These are phyloP conservation scores for Hyles euphorbiae DNA, from an alignment of 1,140 invertebrate genomes.

Conservation along the genomic window DNA sequence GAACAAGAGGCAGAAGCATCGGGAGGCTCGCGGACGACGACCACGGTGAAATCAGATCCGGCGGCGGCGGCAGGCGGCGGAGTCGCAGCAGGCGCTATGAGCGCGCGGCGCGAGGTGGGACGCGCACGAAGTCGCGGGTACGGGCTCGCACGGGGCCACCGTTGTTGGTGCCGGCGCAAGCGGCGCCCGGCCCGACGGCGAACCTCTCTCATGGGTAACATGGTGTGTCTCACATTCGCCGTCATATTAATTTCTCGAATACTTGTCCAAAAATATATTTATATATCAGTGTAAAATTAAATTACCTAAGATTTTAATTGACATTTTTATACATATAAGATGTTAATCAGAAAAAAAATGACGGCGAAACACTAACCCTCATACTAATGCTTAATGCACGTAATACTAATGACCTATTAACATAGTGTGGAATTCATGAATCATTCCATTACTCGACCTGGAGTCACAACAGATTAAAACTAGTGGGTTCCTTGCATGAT, in stretches of 20 bases:
- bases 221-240: slow-evolving; percentile 59
- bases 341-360: slow-evolving; percentile 6
- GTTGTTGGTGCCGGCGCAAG: slow-evolving; percentile 62
- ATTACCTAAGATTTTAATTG: neutral
- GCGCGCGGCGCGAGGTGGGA: slow-evolving; percentile 44
- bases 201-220: slow-evolving; percentile 67
- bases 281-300: neutral
- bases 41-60: slow-evolving; percentile 14
- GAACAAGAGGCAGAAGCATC: slow-evolving; percentile 30
- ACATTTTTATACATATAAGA: neutral
- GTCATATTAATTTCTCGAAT: slow-evolving; percentile 45
- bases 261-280: neutral
- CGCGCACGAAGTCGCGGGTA: slow-evolving; percentile 54
- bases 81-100: slow-evolving; percentile 18
- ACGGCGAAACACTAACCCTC: slow-evolving; percentile 56
- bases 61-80: slow-evolving; percentile 20
- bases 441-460: no score
- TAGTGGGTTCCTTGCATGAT: no score
- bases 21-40: slow-evolving; percentile 11
- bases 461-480: no score
- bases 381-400: slow-evolving; percentile 63
- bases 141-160: slow-evolving; percentile 51
- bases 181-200: slow-evolving; percentile 60
- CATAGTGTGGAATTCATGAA: no score
- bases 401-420: neutral